Percentiles rank a stretch among this genome's conserved stretches.
Evolutionary conservation across 2,888 invertebrate genomes (phyloP).

Genomic region (Netelia virgata): DNA sequence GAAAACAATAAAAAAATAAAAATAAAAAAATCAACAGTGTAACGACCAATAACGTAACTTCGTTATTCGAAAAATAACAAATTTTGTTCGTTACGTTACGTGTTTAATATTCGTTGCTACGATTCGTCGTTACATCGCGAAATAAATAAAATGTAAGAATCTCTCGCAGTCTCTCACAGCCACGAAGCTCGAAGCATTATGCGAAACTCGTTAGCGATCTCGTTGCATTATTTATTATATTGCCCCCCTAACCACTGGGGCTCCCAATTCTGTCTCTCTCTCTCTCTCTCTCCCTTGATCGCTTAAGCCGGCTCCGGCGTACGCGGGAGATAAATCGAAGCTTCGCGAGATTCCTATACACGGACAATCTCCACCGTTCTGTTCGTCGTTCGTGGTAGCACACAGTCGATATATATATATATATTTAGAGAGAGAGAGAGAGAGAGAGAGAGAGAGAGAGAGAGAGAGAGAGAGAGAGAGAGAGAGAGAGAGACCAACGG

Average conservation of each 20-base stretch:
- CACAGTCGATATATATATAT: conserved; percentile 2
- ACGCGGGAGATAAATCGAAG: conserved; percentile 62
- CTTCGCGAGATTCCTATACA: conserved; percentile 33
- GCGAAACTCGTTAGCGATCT: conserved; percentile 45
- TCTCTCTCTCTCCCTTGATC: conserved; percentile 42
- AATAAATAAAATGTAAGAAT: conserved; percentile 33
- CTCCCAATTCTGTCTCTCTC: conserved; percentile 51
- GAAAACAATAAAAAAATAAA: neutral
- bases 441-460: neutral
- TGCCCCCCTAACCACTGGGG: neutral
- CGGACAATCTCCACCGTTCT: conserved; percentile 24
- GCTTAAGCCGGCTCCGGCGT: conserved; percentile 51
- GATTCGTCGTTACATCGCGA: neutral
- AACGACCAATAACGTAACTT: too few species aligned
- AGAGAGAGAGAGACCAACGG: conserved; percentile 15
- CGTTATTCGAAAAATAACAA: too few species aligned
- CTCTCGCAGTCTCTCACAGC: neutral
- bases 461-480: too few species aligned
- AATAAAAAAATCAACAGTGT: neutral
- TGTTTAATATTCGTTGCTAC: neutral
- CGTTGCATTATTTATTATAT: conserved; percentile 56
- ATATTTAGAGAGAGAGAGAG: too few species aligned
- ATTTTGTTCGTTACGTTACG: neutral
- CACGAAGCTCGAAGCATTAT: conserved; percentile 37
- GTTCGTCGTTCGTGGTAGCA: conserved; percentile 24